Percentiles rank a stretch among this genome's conserved stretches.
Evolutionary conservation across 2,888 invertebrate genomes (phyloP).

Genomic region (Harpalus rubripes): DNA sequence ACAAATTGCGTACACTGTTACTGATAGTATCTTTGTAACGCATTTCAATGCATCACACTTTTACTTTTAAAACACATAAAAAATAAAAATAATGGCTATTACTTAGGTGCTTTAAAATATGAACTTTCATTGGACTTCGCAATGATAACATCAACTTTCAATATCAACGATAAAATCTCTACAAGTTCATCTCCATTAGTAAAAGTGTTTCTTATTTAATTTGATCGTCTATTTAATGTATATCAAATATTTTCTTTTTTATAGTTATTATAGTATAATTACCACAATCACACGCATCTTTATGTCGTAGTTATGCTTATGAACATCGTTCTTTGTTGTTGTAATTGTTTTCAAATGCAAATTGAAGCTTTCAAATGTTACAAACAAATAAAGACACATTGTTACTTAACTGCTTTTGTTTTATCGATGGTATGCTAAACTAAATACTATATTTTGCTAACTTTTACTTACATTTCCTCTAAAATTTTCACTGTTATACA

Average conservation of each 20-base stretch:
- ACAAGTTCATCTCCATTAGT: constrained; percentile 38
- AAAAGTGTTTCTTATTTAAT: constrained; percentile 43
- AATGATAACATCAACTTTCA: constrained; percentile 42
- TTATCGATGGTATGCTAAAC: constrained; percentile 11
- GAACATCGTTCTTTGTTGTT: constrained; percentile 7
- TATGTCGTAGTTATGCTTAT: neutral
- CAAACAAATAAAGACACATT: constrained; percentile 11
- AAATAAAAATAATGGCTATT: neutral
- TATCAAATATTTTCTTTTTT: constrained; percentile 9
- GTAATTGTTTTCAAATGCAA: constrained; percentile 10
- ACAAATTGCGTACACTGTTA: neutral
- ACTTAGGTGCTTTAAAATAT: neutral
- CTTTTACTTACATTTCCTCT: constrained; percentile 3
- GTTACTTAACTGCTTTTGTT: constrained; percentile 17
- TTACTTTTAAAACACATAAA: constrained; percentile 9
- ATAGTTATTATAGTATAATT: neutral
- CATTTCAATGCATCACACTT: constrained; percentile 12
- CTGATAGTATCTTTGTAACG: constrained; percentile 1
- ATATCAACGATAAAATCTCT: constrained; percentile 29
- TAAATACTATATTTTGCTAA: neutral
- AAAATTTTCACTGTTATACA: constrained; percentile 9
- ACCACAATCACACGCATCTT: constrained; percentile 1
- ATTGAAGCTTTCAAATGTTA: constrained; percentile 37
- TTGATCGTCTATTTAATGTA: constrained; percentile 5
- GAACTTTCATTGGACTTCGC: constrained; percentile 27